A percentile compares a stretch with the other conserved stretches of the same genome.
phyloP scores from a whole-genome alignment of 2,797 vertebrate genomes.

The Malurus leucopterus region DNA sequence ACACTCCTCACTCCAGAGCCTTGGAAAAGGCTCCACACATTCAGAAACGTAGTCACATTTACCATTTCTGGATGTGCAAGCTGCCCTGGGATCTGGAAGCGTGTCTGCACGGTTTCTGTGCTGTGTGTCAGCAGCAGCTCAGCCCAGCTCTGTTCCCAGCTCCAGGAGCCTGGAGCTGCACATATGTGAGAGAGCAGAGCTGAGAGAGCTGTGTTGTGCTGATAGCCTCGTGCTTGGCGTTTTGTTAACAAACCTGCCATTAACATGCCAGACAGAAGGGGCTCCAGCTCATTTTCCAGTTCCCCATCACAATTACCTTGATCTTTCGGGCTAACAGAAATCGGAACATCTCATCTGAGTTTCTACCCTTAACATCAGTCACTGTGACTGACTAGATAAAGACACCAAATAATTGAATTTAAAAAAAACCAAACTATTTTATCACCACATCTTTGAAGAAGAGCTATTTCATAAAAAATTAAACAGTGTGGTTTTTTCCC shows the following conservation, averaged over 20 bases:
- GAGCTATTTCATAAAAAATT: not conserved
- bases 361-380: not conserved
- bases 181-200: constrained; percentile 22
- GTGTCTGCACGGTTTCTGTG: not conserved
- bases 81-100: not conserved
- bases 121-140: not conserved
- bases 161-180: not conserved
- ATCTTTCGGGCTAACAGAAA: constrained; percentile 15
- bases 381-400: not conserved
- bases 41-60: not conserved
- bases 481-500: accelerated
- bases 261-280: constrained; percentile 12
- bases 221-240: constrained; percentile 15
- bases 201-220: not conserved
- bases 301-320: not conserved
- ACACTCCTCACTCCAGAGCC: not conserved
- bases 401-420: not conserved
- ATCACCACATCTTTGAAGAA: not conserved
- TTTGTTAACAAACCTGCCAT: constrained; percentile 41
- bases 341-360: not conserved
- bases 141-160: not conserved
- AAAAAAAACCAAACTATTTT: not conserved
- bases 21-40: not conserved
- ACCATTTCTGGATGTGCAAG: not conserved
- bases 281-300: constrained; percentile 19